Base-by-base conservation (phyloP, 2,113 vertebrate genomes). In the Entosphenus tridentatus region DNA sequence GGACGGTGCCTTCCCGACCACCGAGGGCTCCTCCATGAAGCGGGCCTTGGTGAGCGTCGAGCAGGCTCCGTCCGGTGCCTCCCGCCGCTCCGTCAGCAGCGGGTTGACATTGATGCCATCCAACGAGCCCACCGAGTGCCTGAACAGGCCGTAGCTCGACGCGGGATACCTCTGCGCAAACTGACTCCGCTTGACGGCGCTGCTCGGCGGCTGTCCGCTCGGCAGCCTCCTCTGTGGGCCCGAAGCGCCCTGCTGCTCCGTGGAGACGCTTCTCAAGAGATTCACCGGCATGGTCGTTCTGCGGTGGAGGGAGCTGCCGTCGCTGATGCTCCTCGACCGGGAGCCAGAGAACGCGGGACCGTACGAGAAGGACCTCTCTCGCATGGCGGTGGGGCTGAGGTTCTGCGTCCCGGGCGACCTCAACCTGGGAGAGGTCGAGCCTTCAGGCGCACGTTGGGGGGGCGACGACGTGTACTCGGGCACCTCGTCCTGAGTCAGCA, bases 41-140 rank as follows among this genome's bases (percentile, higher is more conserved):
- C 78, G 79, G 8, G 83, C 84, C 2, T 70, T 81, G 39, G 79
- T 76, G 57, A 84, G 39, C 1, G 39, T 76, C 1, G 81, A 85
- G 75, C 88, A 96, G 10, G 88, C 87, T 0, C 93, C 91, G 76
- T 95, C 89, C 0, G 91, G 91, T 70, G 83, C 85, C 0, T 90
- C 90, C 12, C 91, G 76, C 78, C 93, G 87, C 75, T 92, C 88
- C 0, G 87, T 86, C 13, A 16, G 11, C 10, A 8, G 6, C 72
- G 86, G 85, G 67, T 67, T 80, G 10, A 74, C 70, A 0, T 13
- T 39, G 6, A 39, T 39, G 39, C 39, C 39, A 39, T 39, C 39
- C 39, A 39, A 39, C 39, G 39, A 39, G 39, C 39, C 39, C 39
- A 39, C 39, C 39, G 39, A 39, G 39, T 39, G 39, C 39, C 39